Conservation (phyloP, 2,113 vertebrate genomes). For the Motacilla alba region DNA sequence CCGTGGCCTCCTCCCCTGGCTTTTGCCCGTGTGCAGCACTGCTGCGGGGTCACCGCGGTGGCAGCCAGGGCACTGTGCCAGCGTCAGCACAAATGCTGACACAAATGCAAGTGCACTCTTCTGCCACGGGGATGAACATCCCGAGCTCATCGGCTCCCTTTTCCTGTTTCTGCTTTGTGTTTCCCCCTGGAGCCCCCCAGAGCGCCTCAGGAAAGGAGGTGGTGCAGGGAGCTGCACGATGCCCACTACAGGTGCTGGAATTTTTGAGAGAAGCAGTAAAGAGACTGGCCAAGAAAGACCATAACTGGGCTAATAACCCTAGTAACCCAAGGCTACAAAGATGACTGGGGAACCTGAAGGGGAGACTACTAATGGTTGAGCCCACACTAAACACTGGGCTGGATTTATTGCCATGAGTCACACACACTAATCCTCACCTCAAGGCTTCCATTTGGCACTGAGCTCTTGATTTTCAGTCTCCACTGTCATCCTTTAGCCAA, state of each 20-base stretch:
- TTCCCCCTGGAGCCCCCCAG: not conserved
- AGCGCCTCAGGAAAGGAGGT: not conserved
- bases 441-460: not conserved
- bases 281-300: not conserved
- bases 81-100: rapidly evolving
- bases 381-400: not conserved
- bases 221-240: not conserved
- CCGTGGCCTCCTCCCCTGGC: not conserved
- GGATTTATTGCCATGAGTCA: not conserved
- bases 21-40: not conserved
- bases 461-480: not conserved
- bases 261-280: not conserved
- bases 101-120: not conserved
- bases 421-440: not conserved
- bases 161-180: not conserved
- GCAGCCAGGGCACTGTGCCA: not conserved
- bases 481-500: not conserved
- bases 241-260: no score
- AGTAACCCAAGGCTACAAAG: not conserved
- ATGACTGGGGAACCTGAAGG: not conserved
- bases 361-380: not conserved
- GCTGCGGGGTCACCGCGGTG: rapidly evolving
- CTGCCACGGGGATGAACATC: not conserved
- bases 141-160: not conserved
- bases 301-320: not conserved